Evolutionary conservation across 2,888 invertebrate genomes (phyloP).

Genomic region (Oligia fasciuncula): DNA sequence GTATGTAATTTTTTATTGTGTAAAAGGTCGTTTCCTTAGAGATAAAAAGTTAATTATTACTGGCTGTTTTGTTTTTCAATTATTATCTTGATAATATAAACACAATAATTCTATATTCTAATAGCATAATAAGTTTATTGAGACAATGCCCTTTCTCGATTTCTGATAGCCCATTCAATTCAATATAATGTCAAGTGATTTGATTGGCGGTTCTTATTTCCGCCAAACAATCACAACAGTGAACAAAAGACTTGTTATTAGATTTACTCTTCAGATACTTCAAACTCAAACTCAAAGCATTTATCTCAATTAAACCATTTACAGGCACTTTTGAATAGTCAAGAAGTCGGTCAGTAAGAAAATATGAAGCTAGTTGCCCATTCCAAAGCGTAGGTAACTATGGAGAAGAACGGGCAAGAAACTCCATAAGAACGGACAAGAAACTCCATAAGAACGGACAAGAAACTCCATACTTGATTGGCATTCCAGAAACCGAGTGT

Average conservation of each 20-base stretch:
- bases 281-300: too few relatives aligned
- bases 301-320: too few relatives aligned
- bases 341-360: too few relatives aligned
- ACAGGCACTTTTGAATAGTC: too few relatives aligned
- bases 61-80: neutral
- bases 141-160: neutral
- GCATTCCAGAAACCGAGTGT: neutral
- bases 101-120: neutral
- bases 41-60: too few relatives aligned
- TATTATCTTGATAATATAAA: neutral
- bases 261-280: neutral
- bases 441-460: too few relatives aligned
- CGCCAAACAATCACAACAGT: neutral
- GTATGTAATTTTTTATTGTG: neutral
- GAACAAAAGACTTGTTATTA: neutral
- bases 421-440: too few relatives aligned
- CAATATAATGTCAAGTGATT: conserved; percentile 13
- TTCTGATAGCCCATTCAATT: neutral
- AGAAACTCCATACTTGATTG: neutral
- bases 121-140: neutral
- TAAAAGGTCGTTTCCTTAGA: neutral
- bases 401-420: too few relatives aligned
- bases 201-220: neutral
- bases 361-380: too few relatives aligned
- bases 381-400: too few relatives aligned